Evolutionary conservation across 2,797 vertebrate genomes (phyloP), one percentile per base, ranked within the genome.

Genomic region (Anguilla obscura): DNA sequence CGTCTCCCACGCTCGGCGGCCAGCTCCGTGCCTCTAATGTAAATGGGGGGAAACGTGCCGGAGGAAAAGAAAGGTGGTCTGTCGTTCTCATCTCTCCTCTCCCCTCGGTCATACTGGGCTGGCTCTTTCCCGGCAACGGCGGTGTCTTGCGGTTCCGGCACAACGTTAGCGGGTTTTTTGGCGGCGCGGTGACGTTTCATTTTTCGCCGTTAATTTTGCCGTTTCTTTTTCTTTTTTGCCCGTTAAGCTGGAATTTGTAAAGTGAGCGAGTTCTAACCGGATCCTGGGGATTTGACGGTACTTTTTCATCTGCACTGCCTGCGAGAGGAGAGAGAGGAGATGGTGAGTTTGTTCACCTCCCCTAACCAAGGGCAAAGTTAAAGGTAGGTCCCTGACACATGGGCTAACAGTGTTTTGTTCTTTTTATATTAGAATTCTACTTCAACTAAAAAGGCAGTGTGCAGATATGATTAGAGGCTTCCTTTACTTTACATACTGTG

Each of bases 301-400:
- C 52, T 30, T 56, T 24, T 96, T 95, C 96, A 95, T 94, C 95
- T 96, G 96, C 90, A 92, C 91, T 96, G 97, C 96, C 94, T 98
- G 98, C 96, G 97, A 94, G 94, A 96, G 92, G 94, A 98, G 98
- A 96, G 98, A 95, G 96, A 98, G 94, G 96, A 98, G 89, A 97
- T 90, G 96, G 93, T 91, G 95, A 93, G 96, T 98, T 94, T 96
- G 98, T 89, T 94, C 96, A 93, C 91, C 95, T 90, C 97, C 97
- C 92, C 97, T 96, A 95, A 95, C 87, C 90, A 97, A 98, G 92
- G 94, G 97, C 95, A 99, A 98, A 91, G 94, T 94, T 94, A 96
- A 97, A 98, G 98, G 98, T 99, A 97, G 95, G 97, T 94, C 93
- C 90, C 69, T 87, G 16, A 16, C 83, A 71, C 40, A 9, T 24